Conservation (phyloP, 2,797 vertebrate species). For the Girardinus metallicus region DNA sequence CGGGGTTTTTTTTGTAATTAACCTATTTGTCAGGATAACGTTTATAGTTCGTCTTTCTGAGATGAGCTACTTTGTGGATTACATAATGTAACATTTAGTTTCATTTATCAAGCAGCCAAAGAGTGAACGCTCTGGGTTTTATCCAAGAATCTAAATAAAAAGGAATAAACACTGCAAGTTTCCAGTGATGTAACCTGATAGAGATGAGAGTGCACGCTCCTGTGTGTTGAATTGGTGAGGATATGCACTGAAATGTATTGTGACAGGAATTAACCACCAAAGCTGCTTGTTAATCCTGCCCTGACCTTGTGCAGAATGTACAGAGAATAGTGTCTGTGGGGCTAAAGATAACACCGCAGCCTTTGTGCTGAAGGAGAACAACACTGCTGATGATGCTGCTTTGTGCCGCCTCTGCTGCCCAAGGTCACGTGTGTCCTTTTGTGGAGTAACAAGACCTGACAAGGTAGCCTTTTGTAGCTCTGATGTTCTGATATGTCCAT, state of each 20-base stretch:
- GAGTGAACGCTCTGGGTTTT: not conserved
- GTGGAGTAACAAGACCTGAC: constrained; percentile 68
- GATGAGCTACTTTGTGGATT: constrained; percentile 21
- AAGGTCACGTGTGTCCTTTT: constrained; percentile 68
- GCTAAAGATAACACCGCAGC: constrained; percentile 73
- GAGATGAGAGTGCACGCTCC: constrained; percentile 4
- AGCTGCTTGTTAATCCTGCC: constrained; percentile 72
- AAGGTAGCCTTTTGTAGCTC: constrained; percentile 59
- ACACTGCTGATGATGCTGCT: constrained; percentile 76
- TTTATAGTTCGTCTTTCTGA: constrained; percentile 25
- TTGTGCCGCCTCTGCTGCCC: constrained; percentile 50
- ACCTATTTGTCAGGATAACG: constrained; percentile 37
- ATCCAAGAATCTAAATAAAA: not conserved
- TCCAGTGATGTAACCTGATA: constrained; percentile 12
- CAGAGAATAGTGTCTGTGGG: constrained; percentile 64
- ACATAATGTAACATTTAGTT: not conserved
- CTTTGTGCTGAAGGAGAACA: constrained; percentile 73
- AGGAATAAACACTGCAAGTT: not conserved
- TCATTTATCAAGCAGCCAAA: not conserved
- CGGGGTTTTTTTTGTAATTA: constrained; percentile 44
- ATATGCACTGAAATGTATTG: constrained; percentile 66
- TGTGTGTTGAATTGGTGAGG: constrained; percentile 27
- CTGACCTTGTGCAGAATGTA: constrained; percentile 75
- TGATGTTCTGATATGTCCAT: constrained; percentile 35
- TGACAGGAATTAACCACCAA: constrained; percentile 66